Conservation (phyloP, 1,140 invertebrate genomes). For the Danaus melanippus region DNA sequence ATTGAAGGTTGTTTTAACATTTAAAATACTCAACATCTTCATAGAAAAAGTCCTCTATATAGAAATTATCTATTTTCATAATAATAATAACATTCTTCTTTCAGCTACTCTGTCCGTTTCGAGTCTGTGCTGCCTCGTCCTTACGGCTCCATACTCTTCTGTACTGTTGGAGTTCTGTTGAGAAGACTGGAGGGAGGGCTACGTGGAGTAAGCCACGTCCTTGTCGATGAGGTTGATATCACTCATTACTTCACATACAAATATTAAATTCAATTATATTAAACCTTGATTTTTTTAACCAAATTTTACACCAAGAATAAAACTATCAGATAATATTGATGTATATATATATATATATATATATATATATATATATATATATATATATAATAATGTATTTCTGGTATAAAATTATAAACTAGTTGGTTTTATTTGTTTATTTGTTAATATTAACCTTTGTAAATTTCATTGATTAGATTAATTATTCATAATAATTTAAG, state of each 20-base stretch:
- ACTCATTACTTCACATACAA: not conserved
- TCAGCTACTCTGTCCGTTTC: conserved; percentile 89
- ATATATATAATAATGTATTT: too few relatives aligned
- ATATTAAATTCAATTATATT: not conserved
- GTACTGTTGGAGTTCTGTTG: conserved; percentile 93
- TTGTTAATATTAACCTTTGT: too few relatives aligned
- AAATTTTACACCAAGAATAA: not conserved
- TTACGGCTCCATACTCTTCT: conserved; percentile 94
- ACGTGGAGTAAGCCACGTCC: conserved; percentile 90
- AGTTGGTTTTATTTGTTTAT: too few relatives aligned
- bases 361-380: too few relatives aligned
- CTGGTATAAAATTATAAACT: too few relatives aligned
- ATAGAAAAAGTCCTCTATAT: too few relatives aligned
- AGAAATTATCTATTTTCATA: too few relatives aligned
- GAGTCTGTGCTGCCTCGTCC: conserved; percentile 91
- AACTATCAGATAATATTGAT: not conserved
- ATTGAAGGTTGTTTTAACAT: too few relatives aligned
- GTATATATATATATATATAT: too few relatives aligned
- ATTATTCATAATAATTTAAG: too few relatives aligned
- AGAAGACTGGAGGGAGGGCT: conserved; percentile 91
- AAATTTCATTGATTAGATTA: too few relatives aligned
- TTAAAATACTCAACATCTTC: too few relatives aligned
- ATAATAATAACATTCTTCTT: conserved; percentile 10
- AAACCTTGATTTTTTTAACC: not conserved
- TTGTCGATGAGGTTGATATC: conserved; percentile 86